Conservation (phyloP, 2,113 vertebrate species). For the Patagioenas fasciata region DNA sequence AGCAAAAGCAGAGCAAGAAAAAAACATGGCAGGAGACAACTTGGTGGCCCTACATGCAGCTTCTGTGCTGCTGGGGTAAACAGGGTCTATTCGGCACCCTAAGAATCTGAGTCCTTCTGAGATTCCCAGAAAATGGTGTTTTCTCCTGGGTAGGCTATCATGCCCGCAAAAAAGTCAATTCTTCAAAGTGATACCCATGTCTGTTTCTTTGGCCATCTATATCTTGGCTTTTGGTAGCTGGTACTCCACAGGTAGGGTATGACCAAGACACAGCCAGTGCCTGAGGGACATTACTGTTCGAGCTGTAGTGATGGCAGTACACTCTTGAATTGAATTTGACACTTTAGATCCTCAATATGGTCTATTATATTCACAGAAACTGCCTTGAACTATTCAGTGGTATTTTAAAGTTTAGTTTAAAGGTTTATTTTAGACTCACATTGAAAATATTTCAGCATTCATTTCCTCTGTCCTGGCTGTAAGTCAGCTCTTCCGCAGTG, state of each 20-base stretch:
- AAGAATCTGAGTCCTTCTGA: background rate
- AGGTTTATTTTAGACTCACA: background rate
- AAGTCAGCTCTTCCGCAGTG: background rate
- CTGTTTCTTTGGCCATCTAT: background rate
- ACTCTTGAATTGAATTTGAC: background rate
- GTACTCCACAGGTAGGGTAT: background rate
- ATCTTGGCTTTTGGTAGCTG: background rate
- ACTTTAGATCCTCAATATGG: background rate
- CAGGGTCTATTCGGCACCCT: background rate
- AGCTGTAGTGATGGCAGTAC: background rate
- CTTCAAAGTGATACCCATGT: background rate
- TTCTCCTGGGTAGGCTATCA: background rate
- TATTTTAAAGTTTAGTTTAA: slow-evolving; percentile 10
- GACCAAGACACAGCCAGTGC: background rate
- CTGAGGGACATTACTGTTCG: background rate
- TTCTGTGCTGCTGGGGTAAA: background rate
- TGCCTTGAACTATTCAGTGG: background rate
- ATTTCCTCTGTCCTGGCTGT: background rate
- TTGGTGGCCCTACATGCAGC: background rate
- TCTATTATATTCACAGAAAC: background rate
- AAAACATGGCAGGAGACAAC: background rate
- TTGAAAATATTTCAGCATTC: background rate
- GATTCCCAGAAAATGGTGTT: background rate
- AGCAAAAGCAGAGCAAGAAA: background rate
- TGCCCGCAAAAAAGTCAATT: background rate